These are phyloP conservation scores for Arctocebus calabarensis DNA, from an alignment of 2,797 vertebrate species.

Conservation along the genomic window DNA sequence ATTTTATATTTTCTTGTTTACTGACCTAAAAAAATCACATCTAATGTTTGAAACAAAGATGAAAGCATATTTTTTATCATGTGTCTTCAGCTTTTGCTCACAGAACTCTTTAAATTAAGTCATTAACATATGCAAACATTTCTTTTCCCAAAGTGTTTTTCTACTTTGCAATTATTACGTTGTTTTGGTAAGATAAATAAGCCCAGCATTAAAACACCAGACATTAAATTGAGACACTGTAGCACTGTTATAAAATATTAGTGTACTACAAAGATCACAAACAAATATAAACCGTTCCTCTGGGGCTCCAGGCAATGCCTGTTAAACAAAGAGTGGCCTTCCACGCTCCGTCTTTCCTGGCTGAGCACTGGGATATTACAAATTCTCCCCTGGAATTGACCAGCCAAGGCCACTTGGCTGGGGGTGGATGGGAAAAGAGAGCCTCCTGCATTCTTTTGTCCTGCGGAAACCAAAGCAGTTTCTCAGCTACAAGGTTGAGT, in stretches of 20 bases:
- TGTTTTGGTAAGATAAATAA: conserved; percentile 64
- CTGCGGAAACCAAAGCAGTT: neutral
- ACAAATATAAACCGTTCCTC: neutral
- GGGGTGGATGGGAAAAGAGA: neutral
- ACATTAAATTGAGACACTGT: conserved; percentile 42
- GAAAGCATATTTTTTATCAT: conserved; percentile 21
- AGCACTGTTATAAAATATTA: conserved; percentile 15
- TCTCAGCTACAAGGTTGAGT: conserved; percentile 4
- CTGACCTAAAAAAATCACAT: conserved; percentile 9
- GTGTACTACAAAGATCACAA: neutral
- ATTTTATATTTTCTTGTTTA: conserved; percentile 37
- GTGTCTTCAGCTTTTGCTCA: conserved; percentile 44
- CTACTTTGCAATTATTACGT: conserved; percentile 4
- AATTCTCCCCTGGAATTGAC: neutral
- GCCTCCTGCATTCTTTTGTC: conserved; percentile 1
- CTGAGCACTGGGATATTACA: neutral
- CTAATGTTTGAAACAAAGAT: conserved; percentile 2
- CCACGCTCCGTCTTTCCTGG: neutral
- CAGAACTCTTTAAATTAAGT: conserved; percentile 53
- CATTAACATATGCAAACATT: conserved; percentile 66
- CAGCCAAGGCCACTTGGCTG: neutral
- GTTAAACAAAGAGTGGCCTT: neutral
- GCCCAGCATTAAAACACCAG: conserved; percentile 3
- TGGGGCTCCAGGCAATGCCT: neutral
- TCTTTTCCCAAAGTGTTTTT: conserved; percentile 42